Conservation (phyloP, 2,797 vertebrate genomes). For the Mycteria americana region DNA sequence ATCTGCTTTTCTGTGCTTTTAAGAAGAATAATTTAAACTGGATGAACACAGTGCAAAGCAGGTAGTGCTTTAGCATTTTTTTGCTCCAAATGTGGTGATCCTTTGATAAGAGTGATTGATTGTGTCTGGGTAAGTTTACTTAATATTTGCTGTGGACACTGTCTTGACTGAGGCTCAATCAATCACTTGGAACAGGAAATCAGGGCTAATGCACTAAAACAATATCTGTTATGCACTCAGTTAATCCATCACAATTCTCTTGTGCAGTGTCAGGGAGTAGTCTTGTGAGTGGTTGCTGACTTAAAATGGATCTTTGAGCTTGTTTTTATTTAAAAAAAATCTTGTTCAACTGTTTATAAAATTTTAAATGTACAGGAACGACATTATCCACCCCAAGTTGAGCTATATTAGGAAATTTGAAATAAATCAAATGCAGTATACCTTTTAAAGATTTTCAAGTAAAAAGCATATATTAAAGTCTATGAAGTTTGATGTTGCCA, state of each 20-base stretch:
- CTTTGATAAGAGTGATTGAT: constrained; percentile 63
- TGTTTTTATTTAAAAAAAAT: background rate
- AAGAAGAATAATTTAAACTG: background rate
- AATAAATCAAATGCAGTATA: background rate
- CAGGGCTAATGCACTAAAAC: constrained; percentile 69
- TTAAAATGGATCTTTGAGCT: background rate
- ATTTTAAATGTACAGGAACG: background rate
- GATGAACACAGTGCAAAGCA: background rate
- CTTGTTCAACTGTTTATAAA: background rate
- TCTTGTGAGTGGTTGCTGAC: background rate
- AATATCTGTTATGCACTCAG: constrained; percentile 55
- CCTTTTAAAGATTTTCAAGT: background rate
- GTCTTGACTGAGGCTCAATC: constrained; percentile 60
- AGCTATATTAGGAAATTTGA: background rate
- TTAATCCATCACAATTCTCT: constrained; percentile 66
- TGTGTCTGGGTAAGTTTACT: constrained; percentile 55
- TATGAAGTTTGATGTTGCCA: background rate
- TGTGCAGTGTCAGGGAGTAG: background rate
- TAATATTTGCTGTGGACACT: constrained; percentile 63
- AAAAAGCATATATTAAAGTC: background rate
- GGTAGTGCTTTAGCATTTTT: background rate
- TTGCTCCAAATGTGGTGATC: background rate
- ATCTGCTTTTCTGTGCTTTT: background rate
- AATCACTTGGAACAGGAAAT: constrained; percentile 69
- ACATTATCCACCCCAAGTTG: background rate